Percentiles rank a stretch among this genome's conserved stretches.
Conservation (phyloP, 2,797 vertebrate genomes). For the Enteromius trimaculatus region DNA sequence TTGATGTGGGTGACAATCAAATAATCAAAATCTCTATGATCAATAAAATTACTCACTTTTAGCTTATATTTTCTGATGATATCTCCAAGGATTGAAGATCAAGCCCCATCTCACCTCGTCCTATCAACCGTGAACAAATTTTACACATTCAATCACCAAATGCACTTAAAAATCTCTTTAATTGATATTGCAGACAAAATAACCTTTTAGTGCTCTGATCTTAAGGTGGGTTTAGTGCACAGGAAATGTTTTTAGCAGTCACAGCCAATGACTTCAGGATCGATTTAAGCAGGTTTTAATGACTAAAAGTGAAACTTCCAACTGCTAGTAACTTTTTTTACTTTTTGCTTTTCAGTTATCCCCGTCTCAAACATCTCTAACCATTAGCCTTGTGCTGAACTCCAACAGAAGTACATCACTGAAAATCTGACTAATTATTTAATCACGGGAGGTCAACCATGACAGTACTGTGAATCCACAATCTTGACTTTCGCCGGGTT, state of each 20-base stretch:
- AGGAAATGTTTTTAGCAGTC: background rate
- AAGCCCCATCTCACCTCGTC: background rate
- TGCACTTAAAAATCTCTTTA: background rate
- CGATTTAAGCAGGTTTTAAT: background rate
- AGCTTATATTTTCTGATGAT: background rate
- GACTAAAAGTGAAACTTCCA: background rate
- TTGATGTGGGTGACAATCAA: conserved; percentile 76
- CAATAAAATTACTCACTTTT: conserved; percentile 56
- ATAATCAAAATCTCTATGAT: conserved; percentile 61
- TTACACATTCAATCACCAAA: background rate
- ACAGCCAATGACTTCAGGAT: background rate
- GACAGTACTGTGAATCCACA: background rate
- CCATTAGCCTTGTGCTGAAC: conserved; percentile 5
- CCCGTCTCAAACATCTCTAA: conserved; percentile 24
- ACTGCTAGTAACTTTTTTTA: background rate
- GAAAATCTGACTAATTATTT: conserved; percentile 4
- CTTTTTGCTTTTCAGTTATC: background rate
- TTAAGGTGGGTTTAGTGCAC: background rate
- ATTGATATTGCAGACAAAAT: background rate
- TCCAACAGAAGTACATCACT: background rate
- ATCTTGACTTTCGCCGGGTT: background rate
- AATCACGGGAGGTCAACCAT: conserved; percentile 19
- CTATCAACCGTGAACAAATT: background rate
- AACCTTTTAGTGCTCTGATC: background rate
- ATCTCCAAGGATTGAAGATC: conserved; percentile 30